Evolutionary conservation across 2,113 vertebrate genomes (phyloP), one percentile per base, ranked within the genome.

Genomic region (Podarcis cretensis): DNA sequence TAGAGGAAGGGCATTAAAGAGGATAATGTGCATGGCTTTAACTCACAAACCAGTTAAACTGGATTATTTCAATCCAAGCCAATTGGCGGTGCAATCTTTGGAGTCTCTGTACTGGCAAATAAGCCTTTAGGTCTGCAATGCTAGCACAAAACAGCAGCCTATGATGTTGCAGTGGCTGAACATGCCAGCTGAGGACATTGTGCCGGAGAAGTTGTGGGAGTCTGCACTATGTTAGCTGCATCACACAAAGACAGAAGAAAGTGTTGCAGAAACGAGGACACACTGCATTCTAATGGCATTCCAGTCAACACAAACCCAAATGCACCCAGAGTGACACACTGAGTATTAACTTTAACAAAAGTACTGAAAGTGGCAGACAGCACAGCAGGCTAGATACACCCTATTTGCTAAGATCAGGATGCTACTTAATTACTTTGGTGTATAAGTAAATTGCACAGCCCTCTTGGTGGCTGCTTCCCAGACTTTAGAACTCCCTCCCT

Each of bases 1-100:
- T 18, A 48, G 48, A 81, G 32, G 48, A 59, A 32, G 48, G 68
- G 23, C 43, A 35, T 63, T 75, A 59, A 75, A 57, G 43, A 84
- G 69, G 43, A 84, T 74, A 74, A 80, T 32, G 66, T 23, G 30
- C 30, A 30, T 37, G 48, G 68, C 57, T 87, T 81, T 5, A 74
- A 80, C 48, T 10, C 78, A 81, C 78, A 81, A 63, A 81, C 86
- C 68, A 81, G 86, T 74, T 74, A 59, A 75, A 81, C 86, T 40
- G 78, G 78, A 87, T 87, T 81, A 40, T 54, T 63, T 85, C 83
- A 85, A 81, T 74, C 27, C 78, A 40, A 74, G 79, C 68, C 68
- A 81, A 74, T 14, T 59, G 78, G 40, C 35, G 14, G 25, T 12
- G 12, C 54, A 87, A 81, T 74, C 16, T 2, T 40, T 59, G 30